Evolutionary conservation across 1,140 invertebrate species (phyloP), one percentile per base, ranked within the genome.

Genomic region (Bombus balteatus): DNA sequence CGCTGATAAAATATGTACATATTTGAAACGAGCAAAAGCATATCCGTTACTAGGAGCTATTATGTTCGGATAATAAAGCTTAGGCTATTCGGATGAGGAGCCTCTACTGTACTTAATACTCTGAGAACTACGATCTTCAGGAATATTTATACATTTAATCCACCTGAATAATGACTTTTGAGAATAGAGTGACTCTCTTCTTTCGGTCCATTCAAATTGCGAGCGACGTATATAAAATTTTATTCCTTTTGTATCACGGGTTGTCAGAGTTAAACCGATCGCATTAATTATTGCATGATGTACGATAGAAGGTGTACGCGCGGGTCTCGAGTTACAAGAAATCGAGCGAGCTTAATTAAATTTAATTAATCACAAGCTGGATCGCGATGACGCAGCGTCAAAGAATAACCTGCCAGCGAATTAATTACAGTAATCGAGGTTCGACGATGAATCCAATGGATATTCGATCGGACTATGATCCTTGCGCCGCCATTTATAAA

Each of bases 311-410:
- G 18, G 25, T 28, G 12, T 10, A 3, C 10, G 12, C 18, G 1
- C 12, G 15, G 25, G 18, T 43, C 18, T 78, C 28, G 8, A 5
- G 82, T 78, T 78, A 71, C 82, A 84, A 84, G 82, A 84, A 84
- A 78, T 57, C 75, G 82, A 71, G 74, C 82, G 47, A 47, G 82
- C 66, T 71, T 78, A 84, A 84, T 84, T 84, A 78, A 79, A 84
- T 76, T 84, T 78, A 84, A 84, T 84, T 84, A 78, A 84, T 84
- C 37, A 59, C 65, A 65, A n/a, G 32, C 34, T 53, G 68, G 47
- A 71, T 84, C 37, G n/a, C 47, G 82, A 84, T 78, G 75, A 78
- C 65, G 65, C 75, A 43, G 13, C 65, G n/a, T 78, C 75, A 43
- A 79, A 71, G 75, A 84, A 71, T 78, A 78, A 70, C 65, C 65